phyloP scores from a whole-genome alignment of 2,888 invertebrate genomes.

The Aphidius colemani region DNA sequence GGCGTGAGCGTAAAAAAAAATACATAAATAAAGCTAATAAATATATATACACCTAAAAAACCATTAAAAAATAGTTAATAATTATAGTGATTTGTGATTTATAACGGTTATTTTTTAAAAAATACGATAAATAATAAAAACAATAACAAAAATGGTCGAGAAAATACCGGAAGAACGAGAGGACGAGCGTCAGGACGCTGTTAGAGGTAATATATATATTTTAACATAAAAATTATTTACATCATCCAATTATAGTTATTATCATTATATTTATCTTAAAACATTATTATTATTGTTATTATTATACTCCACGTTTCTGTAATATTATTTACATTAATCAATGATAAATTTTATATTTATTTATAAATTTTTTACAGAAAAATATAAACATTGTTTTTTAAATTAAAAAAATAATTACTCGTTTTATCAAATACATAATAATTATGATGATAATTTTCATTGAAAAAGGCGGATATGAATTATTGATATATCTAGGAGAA shows the following conservation, averaged over 20 bases:
- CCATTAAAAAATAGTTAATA: too few species aligned
- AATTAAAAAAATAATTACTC: too few species aligned
- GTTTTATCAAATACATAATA: not conserved
- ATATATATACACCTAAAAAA: not conserved
- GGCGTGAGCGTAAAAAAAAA: conserved; percentile 36
- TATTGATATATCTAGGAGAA: too few species aligned
- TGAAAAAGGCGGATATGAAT: too few species aligned
- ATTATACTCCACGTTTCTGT: too few species aligned
- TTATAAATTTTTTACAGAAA: too few species aligned
- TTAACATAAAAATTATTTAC: conserved; percentile 3
- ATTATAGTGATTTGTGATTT: not conserved
- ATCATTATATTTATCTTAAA: not conserved
- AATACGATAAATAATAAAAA: conserved; percentile 15
- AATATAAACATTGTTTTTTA: too few species aligned
- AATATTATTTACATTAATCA: not conserved
- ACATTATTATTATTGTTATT: not conserved
- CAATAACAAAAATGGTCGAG: conserved; percentile 65
- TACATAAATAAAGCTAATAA: not conserved
- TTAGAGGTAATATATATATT: conserved; percentile 43
- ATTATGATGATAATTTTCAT: too few species aligned
- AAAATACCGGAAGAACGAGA: conserved; percentile 70
- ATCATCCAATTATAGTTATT: not conserved
- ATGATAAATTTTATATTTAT: not conserved
- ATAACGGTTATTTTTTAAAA: conserved; percentile 1
- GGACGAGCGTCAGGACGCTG: conserved; percentile 57